Evolutionary conservation across 1,140 invertebrate genomes (phyloP), one percentile per base, ranked within the genome.

Genomic region (Atopsyche davidsoni): DNA sequence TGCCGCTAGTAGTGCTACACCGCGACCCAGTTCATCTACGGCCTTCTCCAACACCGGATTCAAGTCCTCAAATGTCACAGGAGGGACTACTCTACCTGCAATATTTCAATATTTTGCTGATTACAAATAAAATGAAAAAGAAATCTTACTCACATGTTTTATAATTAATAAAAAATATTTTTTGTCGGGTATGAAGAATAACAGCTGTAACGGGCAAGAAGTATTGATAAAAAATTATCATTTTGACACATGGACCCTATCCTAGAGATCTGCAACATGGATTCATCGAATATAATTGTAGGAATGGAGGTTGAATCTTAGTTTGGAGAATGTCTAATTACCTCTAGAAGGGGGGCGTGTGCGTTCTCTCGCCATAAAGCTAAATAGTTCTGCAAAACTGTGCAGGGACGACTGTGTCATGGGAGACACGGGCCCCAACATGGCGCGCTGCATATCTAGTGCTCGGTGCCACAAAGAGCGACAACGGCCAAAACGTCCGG

Each of bases 401-500:
- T 93, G 83, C 17, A 96, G 78, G 49, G 87, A 90, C 62, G 87
- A 92, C 69, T 96, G 92, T 10, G 92, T 96, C 83, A 95, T 91
- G 3, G 91, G 88, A 70, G 89, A 93, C 6, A 96, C 75, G n/a
- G 92, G 86, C 59, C 93, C 90, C 42, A 96, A 75, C 70, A 93
- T 91, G 51, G 82, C 83, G 65, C 94, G 91, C 70, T 96, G 93
- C 86, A 96, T 95, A 64, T 96, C 91, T 7, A 98, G 72, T n/a
- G 92, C 93, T 69, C 96, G 95, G 69, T 91, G 92, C 93, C 94
- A 97, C 22, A 97, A 75, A 60, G 87, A 82, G 50, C 96, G 89
- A 68, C 93, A 96, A 42, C 92, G 80, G 57, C 83, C 79, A 71
- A 96, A 96, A 64, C 93, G 87, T 7, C 93, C 93, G 48, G 89